Evolutionary conservation across 2,113 vertebrate genomes (phyloP).

Genomic region (Catharus fuscescens): DNA sequence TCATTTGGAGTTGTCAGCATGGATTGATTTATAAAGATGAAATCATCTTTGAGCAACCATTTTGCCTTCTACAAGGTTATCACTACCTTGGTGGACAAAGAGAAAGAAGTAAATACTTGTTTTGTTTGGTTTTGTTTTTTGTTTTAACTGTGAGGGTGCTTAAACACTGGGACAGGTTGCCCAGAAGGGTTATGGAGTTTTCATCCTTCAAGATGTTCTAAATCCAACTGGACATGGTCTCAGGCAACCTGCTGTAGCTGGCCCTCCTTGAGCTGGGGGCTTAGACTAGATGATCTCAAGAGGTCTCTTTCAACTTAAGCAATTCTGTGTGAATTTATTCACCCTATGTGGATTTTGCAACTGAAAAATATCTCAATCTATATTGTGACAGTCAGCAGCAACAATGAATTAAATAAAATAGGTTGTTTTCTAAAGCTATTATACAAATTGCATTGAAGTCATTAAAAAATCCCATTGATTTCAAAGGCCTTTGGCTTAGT

Average conservation of each 20-base stretch:
- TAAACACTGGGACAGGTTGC: background rate
- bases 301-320: background rate
- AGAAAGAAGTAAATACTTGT: background rate
- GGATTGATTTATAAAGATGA: background rate
- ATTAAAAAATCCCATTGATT: slow-evolving; percentile 48
- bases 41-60: background rate
- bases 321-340: background rate
- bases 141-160: background rate
- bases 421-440: background rate
- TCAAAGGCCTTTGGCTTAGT: slow-evolving; percentile 29
- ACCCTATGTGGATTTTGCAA: background rate
- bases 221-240: accelerated
- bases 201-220: background rate
- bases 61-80: background rate
- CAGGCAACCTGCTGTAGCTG: background rate
- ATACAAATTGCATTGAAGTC: slow-evolving; percentile 1
- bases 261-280: background rate
- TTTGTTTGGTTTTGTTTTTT: accelerated
- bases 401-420: background rate
- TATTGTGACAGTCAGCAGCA: background rate
- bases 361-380: background rate
- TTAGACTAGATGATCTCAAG: background rate
- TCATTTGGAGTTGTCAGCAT: background rate
- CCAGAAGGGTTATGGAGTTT: background rate
- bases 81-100: background rate